Base-by-base conservation (phyloP, 2,113 vertebrate species). In the Cyprinus carpio region DNA sequence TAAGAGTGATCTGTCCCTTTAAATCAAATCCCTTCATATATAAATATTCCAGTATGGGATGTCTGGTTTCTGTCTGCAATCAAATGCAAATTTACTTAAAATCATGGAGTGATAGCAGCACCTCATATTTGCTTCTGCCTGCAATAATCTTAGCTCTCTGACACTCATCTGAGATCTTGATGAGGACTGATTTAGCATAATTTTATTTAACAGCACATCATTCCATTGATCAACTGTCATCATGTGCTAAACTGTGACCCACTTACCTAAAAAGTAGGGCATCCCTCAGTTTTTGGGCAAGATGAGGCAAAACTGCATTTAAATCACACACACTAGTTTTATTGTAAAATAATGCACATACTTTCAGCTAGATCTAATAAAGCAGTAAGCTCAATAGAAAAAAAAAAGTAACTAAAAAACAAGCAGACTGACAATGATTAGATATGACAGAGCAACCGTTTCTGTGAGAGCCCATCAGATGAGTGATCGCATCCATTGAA, bases 161-260 rank as follows among this genome's bases (percentile, higher is more conserved):
- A 62, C 64, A 40, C 69, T 72, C 69, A n/a, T 49, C 16, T 79
- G 43, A 84, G 72, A 23, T 62, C 27, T 79, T 79, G 67, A 87
- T 84, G 40, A 31, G 7, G 29, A 62, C 40, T 15, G 20, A 40
- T 74, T 87, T 74, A 56, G 77, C 43, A 74, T 72, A 79, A 79
- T 64, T 12, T 56, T 75, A 62, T 65, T 58, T 69, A 9, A 60
- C 25, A 18, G 37, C 54, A 20, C 75, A 83, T 40, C n/a, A 77
- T 29, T 37, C 43, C 23, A 80, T 84, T 84, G 71, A 72, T 64
- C 29, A n/a, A 54, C 67, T 15, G 43, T 69, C 81, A 25, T 87
- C 43, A 69, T 40, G 31, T 29, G 62, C 46, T 37, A 58, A 58
- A 31, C 10, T 6, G 15, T 60, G 71, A 81, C 27, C 64, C 72